Evolutionary conservation across 2,888 invertebrate species (phyloP).

Genomic region (Chironomus riparius): DNA sequence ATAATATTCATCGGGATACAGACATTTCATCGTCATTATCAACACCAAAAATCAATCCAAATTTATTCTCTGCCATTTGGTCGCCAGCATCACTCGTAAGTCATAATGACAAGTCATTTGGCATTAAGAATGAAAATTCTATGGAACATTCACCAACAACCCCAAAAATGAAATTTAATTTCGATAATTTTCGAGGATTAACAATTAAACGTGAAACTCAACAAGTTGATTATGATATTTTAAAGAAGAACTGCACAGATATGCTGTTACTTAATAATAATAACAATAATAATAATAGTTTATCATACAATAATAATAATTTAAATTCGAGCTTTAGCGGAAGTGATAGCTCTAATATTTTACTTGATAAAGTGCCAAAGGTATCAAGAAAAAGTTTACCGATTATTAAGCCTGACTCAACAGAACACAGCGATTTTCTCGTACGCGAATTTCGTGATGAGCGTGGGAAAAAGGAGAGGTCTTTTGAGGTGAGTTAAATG

Average conservation of each 20-base stretch:
- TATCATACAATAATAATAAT: slow-evolving; percentile 17
- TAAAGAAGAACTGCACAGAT: slow-evolving; percentile 25
- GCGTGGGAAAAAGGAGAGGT: slow-evolving; percentile 19
- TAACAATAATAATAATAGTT: slow-evolving; percentile 24
- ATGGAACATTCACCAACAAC: slow-evolving; percentile 18
- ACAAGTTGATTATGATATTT: slow-evolving; percentile 6
- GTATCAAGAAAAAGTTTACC: slow-evolving; percentile 14
- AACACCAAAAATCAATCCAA: slow-evolving; percentile 17
- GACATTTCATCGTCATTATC: slow-evolving; percentile 17
- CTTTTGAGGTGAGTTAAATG: slow-evolving; percentile 19
- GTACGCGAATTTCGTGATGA: slow-evolving; percentile 22
- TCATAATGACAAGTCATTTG: slow-evolving; percentile 20
- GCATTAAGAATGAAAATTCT: slow-evolving; percentile 17
- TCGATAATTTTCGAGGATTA: slow-evolving; percentile 16
- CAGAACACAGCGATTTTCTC: slow-evolving; percentile 15
- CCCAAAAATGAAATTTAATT: slow-evolving; percentile 12
- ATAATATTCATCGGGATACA: background rate
- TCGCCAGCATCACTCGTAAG: slow-evolving; percentile 23
- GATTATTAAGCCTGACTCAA: slow-evolving; percentile 20
- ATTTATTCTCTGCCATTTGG: slow-evolving; percentile 16
- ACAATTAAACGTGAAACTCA: slow-evolving; percentile 10
- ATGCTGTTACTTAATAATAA: slow-evolving; percentile 5
- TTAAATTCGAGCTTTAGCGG: slow-evolving; percentile 17
- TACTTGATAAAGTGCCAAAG: slow-evolving; percentile 18
- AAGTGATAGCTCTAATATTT: slow-evolving; percentile 2